phyloP scores from a whole-genome alignment of 1,140 invertebrate genomes.

The Drosophila kikkawai region DNA sequence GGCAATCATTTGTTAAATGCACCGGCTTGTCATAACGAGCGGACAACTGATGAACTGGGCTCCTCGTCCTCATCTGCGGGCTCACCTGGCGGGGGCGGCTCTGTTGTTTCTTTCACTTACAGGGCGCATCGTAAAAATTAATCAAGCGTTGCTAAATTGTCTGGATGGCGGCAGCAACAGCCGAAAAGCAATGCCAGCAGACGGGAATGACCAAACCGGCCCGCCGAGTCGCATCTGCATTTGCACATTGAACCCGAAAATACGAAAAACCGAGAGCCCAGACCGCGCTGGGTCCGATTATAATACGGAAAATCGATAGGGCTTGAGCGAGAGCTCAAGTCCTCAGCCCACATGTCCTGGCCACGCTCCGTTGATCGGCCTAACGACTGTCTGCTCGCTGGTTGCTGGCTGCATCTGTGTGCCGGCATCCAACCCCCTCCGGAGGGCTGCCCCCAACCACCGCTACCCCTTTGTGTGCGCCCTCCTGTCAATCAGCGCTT shows the following conservation, averaged over 20 bases:
- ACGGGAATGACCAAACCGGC: slow-evolving; percentile 22
- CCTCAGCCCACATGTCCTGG: slow-evolving; percentile 68
- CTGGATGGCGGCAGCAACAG: slow-evolving; percentile 43
- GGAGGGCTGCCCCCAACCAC: neutral
- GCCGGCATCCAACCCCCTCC: slow-evolving; percentile 9
- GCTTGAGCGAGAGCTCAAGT: slow-evolving; percentile 32
- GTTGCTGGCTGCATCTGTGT: slow-evolving; percentile 8
- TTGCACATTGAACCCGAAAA: slow-evolving; percentile 40
- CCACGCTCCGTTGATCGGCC: slow-evolving; percentile 70
- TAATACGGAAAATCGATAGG: slow-evolving; percentile 64
- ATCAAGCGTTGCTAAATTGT: slow-evolving; percentile 78
- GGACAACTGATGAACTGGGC: slow-evolving; percentile 4
- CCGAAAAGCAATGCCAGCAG: slow-evolving; percentile 38
- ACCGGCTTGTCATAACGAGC: slow-evolving; percentile 18
- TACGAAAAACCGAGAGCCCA: neutral
- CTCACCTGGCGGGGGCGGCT: slow-evolving; percentile 27
- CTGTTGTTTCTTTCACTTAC: slow-evolving; percentile 59
- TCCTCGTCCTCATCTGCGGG: slow-evolving; percentile 9
- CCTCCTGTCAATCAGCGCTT: slow-evolving; percentile 79
- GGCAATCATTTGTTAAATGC: slow-evolving; percentile 53
- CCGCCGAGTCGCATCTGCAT: slow-evolving; percentile 56
- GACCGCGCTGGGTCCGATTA: slow-evolving; percentile 6
- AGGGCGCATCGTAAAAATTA: slow-evolving; percentile 66
- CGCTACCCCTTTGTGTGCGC: slow-evolving; percentile 24
- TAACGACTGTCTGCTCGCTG: slow-evolving; percentile 60